Evolutionary conservation across 1,140 invertebrate genomes (phyloP).

Genomic region (Meloidogyne exigua): DNA sequence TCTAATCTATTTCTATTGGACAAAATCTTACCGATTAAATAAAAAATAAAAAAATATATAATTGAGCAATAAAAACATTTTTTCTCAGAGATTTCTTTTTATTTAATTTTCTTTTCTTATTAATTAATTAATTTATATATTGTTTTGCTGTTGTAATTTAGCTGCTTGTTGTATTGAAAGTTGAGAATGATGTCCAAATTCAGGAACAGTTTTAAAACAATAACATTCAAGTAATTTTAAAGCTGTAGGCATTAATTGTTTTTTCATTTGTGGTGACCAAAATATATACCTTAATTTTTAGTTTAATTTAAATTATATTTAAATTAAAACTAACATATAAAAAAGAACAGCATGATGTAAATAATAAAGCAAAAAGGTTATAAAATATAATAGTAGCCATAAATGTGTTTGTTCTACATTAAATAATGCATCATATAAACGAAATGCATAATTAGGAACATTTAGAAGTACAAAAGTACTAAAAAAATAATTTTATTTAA

Average conservation of each 20-base stretch:
- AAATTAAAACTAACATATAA: conserved; percentile 52
- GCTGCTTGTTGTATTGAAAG: conserved; percentile 26
- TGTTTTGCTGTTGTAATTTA: conserved; percentile 21
- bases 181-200: conserved; percentile 60
- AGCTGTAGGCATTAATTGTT: conserved; percentile 61
- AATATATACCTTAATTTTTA: conserved; percentile 27
- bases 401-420: conserved; percentile 31
- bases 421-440: conserved; percentile 51
- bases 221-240: conserved; percentile 62
- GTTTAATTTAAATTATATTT: conserved; percentile 50
- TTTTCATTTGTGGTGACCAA: conserved; percentile 63
- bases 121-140: not conserved
- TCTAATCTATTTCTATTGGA: no score
- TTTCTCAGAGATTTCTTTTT: not conserved
- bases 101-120: not conserved
- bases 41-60: not conserved
- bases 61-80: not conserved
- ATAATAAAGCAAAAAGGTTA: conserved; percentile 62
- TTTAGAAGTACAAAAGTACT: conserved; percentile 63
- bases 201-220: conserved; percentile 61
- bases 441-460: conserved; percentile 60
- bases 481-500: conserved; percentile 21
- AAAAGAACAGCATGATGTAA: conserved; percentile 61
- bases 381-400: conserved; percentile 54
- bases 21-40: no score